Evolutionary conservation across 2,888 invertebrate genomes (phyloP), one percentile per base, ranked within the genome.

Genomic region (Drosophila austrosaltans): DNA sequence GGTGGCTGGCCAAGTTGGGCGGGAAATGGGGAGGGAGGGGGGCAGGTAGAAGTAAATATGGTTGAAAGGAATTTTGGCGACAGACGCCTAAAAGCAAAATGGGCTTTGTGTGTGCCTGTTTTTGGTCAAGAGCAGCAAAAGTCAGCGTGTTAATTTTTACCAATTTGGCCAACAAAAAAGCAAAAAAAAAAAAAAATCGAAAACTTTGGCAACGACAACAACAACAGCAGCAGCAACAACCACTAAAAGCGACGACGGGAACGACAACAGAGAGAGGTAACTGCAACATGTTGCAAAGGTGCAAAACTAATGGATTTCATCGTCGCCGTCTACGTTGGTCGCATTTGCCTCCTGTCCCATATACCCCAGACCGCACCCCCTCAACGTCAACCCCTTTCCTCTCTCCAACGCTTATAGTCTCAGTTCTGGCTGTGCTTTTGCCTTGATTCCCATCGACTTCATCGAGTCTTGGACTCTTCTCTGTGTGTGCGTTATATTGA

Each of bases 11-110:
- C 2, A 28, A 28, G 28, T 28, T 16, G 16, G 16, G 0, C 0
- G 16, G 16, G 16, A 0, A 16, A 16, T 16, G 30, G 28, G 28
- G 3, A 28, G 30, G 3, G 3, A 6, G 6, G n/a, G 12, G 42
- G 7, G 57, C 66, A 63, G 59, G 48, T 63, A 22, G 58, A 53
- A 63, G 73, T 85, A 88, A 87, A 48, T 48, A 48, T 48, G 48
- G 48, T 48, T 89, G 87, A 83, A 83, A 87, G 90, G 90, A 84
- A 85, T 89, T 90, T 90, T 90, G 87, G 90, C 91, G 89, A 88
- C 89, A 89, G 91, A 86, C 89, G 81, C 81, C 85, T 80, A 87
- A 90, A 88, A 82, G 89, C 89, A 89, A 89, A 89, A 89, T 82
- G 87, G 89, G 82, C 87, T 84, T 87, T 82, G 79, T 85, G 82